Evolutionary conservation across 2,888 invertebrate species (phyloP), one percentile per base, ranked within the genome.

Genomic region (Drosophila mayaguana): DNA sequence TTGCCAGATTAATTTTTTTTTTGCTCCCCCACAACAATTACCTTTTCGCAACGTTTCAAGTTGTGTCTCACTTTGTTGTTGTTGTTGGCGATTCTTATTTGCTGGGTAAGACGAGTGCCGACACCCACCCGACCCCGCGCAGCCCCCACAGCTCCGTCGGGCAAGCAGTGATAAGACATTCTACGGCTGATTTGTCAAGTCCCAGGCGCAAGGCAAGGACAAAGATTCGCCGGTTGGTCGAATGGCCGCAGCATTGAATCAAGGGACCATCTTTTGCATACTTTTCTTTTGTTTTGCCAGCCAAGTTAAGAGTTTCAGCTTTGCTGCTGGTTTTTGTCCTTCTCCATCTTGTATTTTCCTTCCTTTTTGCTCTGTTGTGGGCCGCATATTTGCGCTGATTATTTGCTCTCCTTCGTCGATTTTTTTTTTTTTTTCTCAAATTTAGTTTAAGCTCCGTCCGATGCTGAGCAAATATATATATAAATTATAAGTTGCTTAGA

Each of bases 241-340:
- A 61, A 54, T 42, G 73, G 43, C 36, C 50, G 63, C 43, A 34
- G 16, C 59, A 48, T n/a, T 11, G 34, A 32, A 57, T 51, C 28
- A 22, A 61, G 36, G 70, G 28, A 51, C 42, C 71, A 61, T 65
- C 65, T 63, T 75, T 85, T 79, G 83, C 75, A 72, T 82, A 68
- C 75, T 79, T 79, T 46, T 48, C 82, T 51, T 76, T 85, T 85
- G 85, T 81, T 79, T 79, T 82, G 40, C 72, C 54, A 51, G 55
- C 72, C 67, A 70, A 75, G 57, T 14, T 51, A 72, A 59, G 69
- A 86, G 80, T 80, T 83, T 82, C 55, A 59, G 62, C 59, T 71
- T 67, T 63, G 32, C 28, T 40, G 42, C 55, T 50, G 20, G 59
- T 46, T 51, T 60, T 54, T 40, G 51, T 28, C 38, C 43, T 67